Evolutionary conservation across 2,888 invertebrate genomes (phyloP), one percentile per base, ranked within the genome.

Genomic region (Napeogenes sylphis): DNA sequence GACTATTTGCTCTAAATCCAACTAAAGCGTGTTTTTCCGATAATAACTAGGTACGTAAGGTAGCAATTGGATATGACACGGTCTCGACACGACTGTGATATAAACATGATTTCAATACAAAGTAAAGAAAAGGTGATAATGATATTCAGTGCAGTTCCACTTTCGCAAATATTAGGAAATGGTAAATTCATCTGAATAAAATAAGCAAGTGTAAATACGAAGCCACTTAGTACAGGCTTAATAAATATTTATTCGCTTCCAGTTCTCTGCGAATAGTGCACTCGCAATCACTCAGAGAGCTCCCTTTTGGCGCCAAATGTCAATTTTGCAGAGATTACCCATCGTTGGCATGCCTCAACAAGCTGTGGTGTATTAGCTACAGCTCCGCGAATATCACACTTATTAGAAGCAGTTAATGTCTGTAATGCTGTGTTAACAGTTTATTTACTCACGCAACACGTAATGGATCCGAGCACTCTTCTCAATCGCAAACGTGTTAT

Each of bases 401-500:
- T 79, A 80, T 70, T 70, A 47, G 57, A 51, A 68, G 67, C 62
- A 46, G 63, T 67, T 78, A 83, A 80, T 71, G 80, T 68, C 69
- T 73, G 77, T 79, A 83, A 81, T 82, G 71, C 78, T 68, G 68
- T 71, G 78, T 64, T 69, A 74, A 78, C 69, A 71, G 69, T 75
- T 73, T 83, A 82, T 83, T 85, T 83, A 82, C 78, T 79, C 80
- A 79, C 76, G 78, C 80, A 81, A 76, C 75, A 72, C 75, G 82
- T 86, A 88, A 86, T 88, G 85, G 83, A 85, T 80, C 77, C 74
- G 77, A 81, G 81, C 82, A 86, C 87, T 87, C 82, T 80, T 82
- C 84, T 83, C 83, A 83, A 85, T 84, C 83, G 83, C 79, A 79
- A 86, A 87, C 86, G 80, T 84, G 86, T 87, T 86, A 74, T 85